These are phyloP conservation scores for Sphenopsis melanotis DNA, from an alignment of 2,797 vertebrate species.

Conservation along the genomic window DNA sequence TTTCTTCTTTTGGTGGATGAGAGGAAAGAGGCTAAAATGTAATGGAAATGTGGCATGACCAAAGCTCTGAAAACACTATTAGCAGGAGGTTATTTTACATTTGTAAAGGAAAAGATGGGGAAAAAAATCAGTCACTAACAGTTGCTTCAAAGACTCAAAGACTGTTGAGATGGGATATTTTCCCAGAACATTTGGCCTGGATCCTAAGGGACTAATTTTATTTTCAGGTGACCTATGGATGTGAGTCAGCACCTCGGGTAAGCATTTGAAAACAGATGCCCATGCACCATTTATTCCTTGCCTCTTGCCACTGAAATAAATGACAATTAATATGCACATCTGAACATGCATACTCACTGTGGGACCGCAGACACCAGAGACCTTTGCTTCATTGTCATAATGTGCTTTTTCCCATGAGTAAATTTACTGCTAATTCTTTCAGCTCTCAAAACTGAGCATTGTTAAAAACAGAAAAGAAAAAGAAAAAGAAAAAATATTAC, in stretches of 20 bases:
- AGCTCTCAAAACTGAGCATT: constrained; percentile 13
- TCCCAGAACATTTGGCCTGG: neutral
- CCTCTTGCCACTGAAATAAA: constrained; percentile 38
- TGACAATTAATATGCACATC: constrained; percentile 62
- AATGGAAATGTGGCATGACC: neutral
- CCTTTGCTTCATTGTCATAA: constrained; percentile 56
- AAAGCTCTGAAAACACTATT: neutral
- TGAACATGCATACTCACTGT: constrained; percentile 48
- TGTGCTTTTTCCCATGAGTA: constrained; percentile 55
- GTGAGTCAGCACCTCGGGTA: constrained; percentile 7
- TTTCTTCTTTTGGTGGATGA: neutral
- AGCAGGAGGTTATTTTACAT: neutral
- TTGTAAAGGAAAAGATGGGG: neutral
- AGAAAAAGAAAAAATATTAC: neutral
- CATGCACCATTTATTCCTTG: constrained; percentile 40
- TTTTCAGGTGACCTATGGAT: constrained; percentile 8
- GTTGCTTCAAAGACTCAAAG: neutral
- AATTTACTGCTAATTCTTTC: constrained; percentile 53
- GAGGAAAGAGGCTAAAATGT: neutral
- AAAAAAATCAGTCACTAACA: neutral
- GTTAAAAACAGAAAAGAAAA: neutral
- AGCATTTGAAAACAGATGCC: constrained; percentile 40
- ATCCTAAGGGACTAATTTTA: constrained; percentile 42
- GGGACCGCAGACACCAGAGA: constrained; percentile 54
- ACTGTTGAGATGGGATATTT: neutral